Evolutionary conservation across 2,113 vertebrate species (phyloP).

Genomic region (Saccopteryx bilineata): DNA sequence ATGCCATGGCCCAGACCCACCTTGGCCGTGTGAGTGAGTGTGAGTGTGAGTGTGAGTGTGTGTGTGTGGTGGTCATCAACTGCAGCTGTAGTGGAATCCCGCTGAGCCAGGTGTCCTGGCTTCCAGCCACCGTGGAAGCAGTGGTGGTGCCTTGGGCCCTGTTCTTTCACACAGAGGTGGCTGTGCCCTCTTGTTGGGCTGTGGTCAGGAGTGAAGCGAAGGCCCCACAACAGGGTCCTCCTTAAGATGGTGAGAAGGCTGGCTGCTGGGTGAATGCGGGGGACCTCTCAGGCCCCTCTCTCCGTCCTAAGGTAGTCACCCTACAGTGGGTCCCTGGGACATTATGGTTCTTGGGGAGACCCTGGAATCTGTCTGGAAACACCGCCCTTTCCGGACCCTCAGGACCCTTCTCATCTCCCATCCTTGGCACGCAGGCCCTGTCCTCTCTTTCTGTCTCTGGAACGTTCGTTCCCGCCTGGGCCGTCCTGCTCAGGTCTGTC

Average conservation of each 20-base stretch:
- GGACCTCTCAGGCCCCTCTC: background rate
- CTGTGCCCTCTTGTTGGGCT: background rate
- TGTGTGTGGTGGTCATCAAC: too few relatives aligned
- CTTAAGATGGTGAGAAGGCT: background rate
- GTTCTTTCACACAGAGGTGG: rapidly evolving
- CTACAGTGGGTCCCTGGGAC: background rate
- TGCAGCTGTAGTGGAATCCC: background rate
- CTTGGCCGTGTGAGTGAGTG: too few relatives aligned
- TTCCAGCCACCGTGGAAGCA: rapidly evolving
- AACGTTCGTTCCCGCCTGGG: background rate
- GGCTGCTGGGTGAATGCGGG: rapidly evolving
- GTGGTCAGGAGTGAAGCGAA: background rate
- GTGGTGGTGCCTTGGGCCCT: rapidly evolving
- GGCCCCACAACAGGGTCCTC: background rate
- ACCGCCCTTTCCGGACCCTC: background rate
- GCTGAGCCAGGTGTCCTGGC: background rate
- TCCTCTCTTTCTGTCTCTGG: background rate
- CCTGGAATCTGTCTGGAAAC: background rate
- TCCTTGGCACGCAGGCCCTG: background rate
- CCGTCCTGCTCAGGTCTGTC: background rate
- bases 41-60: too few relatives aligned
- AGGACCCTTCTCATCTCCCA: background rate
- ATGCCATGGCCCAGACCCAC: rapidly evolving
- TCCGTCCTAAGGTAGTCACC: background rate
- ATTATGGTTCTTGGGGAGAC: background rate